Conservation (phyloP, 2,888 invertebrate species). For the Phrixothrix hirtus region DNA sequence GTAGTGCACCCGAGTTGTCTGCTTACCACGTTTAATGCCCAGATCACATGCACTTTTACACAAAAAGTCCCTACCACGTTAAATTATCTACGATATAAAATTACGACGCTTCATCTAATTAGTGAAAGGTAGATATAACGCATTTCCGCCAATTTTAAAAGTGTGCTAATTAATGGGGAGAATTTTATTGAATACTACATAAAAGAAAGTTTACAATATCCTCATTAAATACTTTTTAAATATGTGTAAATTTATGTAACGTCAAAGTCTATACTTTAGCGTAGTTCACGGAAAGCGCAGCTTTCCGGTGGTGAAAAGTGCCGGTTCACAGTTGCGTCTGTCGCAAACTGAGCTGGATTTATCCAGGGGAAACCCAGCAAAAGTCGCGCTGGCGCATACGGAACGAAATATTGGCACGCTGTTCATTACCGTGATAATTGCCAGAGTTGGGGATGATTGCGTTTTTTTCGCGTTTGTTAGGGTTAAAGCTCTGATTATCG, state of each 20-base stretch:
- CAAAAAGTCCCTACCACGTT: conserved; percentile 24
- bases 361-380: conserved; percentile 46
- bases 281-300: conserved; percentile 17
- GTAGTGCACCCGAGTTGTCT: conserved; percentile 16
- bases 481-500: conserved; percentile 29
- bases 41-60: conserved; percentile 25
- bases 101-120: too few species aligned
- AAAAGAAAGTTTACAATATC: background rate
- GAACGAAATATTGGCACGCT: conserved; percentile 39
- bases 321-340: conserved; percentile 38
- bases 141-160: too few species aligned
- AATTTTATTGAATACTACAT: too few species aligned
- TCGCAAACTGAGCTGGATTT: conserved; percentile 47
- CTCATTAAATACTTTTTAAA: too few species aligned
- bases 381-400: conserved; percentile 44
- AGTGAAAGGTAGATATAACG: too few species aligned
- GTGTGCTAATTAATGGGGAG: too few species aligned
- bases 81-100: background rate
- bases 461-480: conserved; percentile 36
- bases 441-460: conserved; percentile 42
- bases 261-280: background rate
- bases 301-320: conserved; percentile 32
- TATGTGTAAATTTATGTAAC: background rate
- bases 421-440: conserved; percentile 44
- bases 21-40: conserved; percentile 16